These are phyloP conservation scores for Notarius quadriscutis DNA, from an alignment of 2,113 vertebrate genomes.

Conservation along the genomic window DNA sequence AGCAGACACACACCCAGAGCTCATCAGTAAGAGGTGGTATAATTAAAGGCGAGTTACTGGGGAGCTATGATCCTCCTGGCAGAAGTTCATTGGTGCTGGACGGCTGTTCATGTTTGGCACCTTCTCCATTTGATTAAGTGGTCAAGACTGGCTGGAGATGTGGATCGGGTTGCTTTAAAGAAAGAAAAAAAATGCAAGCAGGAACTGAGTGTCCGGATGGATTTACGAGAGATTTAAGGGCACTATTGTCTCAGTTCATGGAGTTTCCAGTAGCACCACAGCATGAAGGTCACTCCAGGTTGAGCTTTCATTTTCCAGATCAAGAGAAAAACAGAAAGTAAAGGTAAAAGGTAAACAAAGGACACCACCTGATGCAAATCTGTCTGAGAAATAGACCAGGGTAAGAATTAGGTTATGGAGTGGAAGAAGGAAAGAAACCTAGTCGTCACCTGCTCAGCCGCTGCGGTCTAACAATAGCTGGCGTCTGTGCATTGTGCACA, in stretches of 20 bases:
- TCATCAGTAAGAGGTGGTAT: slow-evolving; percentile 47
- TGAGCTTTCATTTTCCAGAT: neutral
- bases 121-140: slow-evolving; percentile 50
- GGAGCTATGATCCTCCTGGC: slow-evolving; percentile 56
- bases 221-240: slow-evolving; percentile 11
- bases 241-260: neutral
- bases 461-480: slow-evolving; percentile 70
- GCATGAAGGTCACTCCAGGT: neutral
- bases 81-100: slow-evolving; percentile 10
- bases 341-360: slow-evolving; percentile 15
- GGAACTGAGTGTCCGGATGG: slow-evolving; percentile 19
- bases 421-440: slow-evolving; percentile 25
- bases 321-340: neutral
- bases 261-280: neutral
- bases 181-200: neutral
- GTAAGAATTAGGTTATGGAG: slow-evolving; percentile 8
- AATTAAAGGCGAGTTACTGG: slow-evolving; percentile 50
- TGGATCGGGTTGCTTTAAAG: slow-evolving; percentile 31
- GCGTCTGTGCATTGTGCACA: slow-evolving; percentile 49
- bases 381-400: slow-evolving; percentile 29
- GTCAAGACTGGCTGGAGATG: slow-evolving; percentile 36
- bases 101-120: slow-evolving; percentile 61
- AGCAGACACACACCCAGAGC: slow-evolving; percentile 30
- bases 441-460: slow-evolving; percentile 50
- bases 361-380: neutral